Evolutionary conservation across 2,888 invertebrate species (phyloP), one percentile per base, ranked within the genome.

Genomic region (Barypeithes pellucidus): DNA sequence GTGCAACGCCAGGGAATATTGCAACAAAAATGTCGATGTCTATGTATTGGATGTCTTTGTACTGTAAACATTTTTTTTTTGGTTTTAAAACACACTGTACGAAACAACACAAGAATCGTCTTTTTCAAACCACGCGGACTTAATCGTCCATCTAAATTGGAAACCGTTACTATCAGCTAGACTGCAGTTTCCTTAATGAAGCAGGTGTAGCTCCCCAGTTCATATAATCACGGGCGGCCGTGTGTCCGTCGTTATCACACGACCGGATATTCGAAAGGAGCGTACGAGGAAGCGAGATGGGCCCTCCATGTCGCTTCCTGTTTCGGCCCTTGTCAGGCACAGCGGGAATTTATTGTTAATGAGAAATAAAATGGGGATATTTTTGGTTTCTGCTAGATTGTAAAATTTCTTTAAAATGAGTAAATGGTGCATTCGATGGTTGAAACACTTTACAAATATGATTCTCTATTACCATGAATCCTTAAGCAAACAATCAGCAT

Each of bases 131-230:
- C 29, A 9, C 7, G 2, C 9, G 52, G 33, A 67, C 47, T 59
- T 18, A 59, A 18, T 45, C 47, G 8, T 50, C 20, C 39, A 68
- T 73, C 68, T 73, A 68, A 73, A 68, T 73, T 73, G 59, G 14
- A 67, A 59, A 69, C 62, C 63, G 66, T 66, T 22, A 47, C 67
- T 65, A 73, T 68, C 73, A 47, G 68, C 68, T 41, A 50, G 59
- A 65, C 22, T 69, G 33, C 63, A 69, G 68, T 63, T 69, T 69
- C 69, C 69, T 73, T 73, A 69, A 69, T 73, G 68, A 73, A 73
- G 65, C 73, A 65, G 65, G 73, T 69, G 63, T 73, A 69, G 65
- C 68, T 63, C 73, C 33, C 68, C 62, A 45, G 68, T 62, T 50
- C 59, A 68, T 72, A 43, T 43, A 43, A 43, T 41, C 60, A 54